Conservation (phyloP, 2,797 vertebrate species). For the Sebastes hopkinsi region DNA sequence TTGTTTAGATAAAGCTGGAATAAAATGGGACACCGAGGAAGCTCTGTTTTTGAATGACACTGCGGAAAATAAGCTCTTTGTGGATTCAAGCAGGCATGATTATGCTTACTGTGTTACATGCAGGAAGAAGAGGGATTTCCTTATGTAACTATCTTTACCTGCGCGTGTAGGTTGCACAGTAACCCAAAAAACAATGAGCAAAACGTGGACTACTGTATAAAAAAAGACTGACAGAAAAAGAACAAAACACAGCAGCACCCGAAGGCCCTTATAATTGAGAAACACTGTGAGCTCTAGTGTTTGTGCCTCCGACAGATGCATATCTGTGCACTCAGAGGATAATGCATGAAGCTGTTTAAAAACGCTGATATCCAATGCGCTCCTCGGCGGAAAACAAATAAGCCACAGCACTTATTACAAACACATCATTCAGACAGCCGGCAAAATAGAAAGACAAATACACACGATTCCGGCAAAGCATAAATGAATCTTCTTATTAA, state of each 20-base stretch:
- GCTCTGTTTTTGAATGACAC: slow-evolving; percentile 23
- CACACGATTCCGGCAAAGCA: slow-evolving; percentile 20
- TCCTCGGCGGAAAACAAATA: slow-evolving; percentile 50
- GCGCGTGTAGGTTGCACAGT: background rate
- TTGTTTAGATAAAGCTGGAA: background rate
- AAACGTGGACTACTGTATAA: background rate
- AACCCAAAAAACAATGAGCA: slow-evolving; percentile 1
- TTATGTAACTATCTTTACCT: slow-evolving; percentile 24
- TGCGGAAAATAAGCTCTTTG: slow-evolving; percentile 29
- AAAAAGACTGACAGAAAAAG: background rate
- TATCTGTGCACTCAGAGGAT: slow-evolving; percentile 39
- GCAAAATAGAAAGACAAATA: slow-evolving; percentile 35
- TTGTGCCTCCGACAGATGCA: slow-evolving; percentile 31
- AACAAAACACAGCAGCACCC: background rate
- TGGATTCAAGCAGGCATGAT: background rate
- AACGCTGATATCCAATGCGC: slow-evolving; percentile 8
- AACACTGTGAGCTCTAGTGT: slow-evolving; percentile 14
- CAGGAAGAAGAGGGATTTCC: slow-evolving; percentile 21
- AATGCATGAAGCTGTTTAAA: slow-evolving; percentile 36
- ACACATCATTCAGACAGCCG: slow-evolving; percentile 25
- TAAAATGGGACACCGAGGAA: slow-evolving; percentile 15
- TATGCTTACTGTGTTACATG: slow-evolving; percentile 1
- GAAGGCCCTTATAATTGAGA: slow-evolving; percentile 28
- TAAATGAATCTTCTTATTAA: slow-evolving; percentile 40
- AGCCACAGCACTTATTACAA: slow-evolving; percentile 18